phyloP scores from a whole-genome alignment of 2,888 invertebrate genomes.

The Noctua janthe region DNA sequence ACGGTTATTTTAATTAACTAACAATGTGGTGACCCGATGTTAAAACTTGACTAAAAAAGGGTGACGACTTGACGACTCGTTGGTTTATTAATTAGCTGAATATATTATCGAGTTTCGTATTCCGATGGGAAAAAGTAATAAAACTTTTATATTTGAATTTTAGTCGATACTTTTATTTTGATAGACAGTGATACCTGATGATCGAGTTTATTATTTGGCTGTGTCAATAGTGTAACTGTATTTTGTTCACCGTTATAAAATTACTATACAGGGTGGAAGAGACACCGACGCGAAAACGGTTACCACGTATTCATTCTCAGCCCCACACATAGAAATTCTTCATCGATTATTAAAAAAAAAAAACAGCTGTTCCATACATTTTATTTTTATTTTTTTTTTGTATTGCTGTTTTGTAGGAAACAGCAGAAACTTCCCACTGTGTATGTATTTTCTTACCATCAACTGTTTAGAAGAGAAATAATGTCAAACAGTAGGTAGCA shows the following conservation, averaged over 20 bases:
- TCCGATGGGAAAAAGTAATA: constrained; percentile 46
- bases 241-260: background rate
- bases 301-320: too few relatives aligned
- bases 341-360: too few relatives aligned
- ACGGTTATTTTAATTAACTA: constrained; percentile 62
- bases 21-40: constrained; percentile 55
- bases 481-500: constrained; percentile 23
- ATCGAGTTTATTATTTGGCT: background rate
- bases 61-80: constrained; percentile 45
- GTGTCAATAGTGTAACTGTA: background rate
- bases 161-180: constrained; percentile 8
- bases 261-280: too few relatives aligned
- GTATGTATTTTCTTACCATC: background rate
- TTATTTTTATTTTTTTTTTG: too few relatives aligned
- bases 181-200: background rate
- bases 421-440: background rate
- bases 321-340: too few relatives aligned
- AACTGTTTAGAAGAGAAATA: background rate
- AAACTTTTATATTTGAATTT: constrained; percentile 42
- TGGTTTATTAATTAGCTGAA: constrained; percentile 60
- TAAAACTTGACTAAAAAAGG: constrained; percentile 52
- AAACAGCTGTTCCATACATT: too few relatives aligned
- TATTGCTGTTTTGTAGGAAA: too few relatives aligned
- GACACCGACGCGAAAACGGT: too few relatives aligned
- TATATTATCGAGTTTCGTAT: constrained; percentile 49